Conservation (phyloP, 1,140 invertebrate genomes). For the Coenobita brevimanus region DNA sequence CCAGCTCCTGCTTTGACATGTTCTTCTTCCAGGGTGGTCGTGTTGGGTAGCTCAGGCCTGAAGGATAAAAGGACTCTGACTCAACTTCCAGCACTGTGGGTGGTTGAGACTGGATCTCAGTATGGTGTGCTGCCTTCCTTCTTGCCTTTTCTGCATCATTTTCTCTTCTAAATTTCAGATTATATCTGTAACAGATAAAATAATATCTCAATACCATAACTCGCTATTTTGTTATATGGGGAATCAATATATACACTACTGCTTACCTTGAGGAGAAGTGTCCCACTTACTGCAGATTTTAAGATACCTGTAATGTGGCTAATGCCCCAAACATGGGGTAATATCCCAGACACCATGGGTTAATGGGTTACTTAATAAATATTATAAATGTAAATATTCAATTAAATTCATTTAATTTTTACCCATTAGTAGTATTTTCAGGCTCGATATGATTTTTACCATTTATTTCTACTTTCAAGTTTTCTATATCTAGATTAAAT, state of each 20-base stretch:
- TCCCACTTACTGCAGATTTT: too few species aligned
- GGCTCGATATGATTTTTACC: too few species aligned
- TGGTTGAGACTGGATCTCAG: conserved; percentile 76
- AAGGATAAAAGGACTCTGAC: conserved; percentile 78
- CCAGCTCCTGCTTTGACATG: conserved; percentile 82
- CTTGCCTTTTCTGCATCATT: conserved; percentile 78
- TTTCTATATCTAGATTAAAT: too few species aligned
- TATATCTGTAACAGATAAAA: conserved; percentile 40
- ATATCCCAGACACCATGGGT: too few species aligned
- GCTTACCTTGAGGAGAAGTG: too few species aligned
- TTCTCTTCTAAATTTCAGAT: conserved; percentile 80
- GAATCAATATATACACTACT: not conserved
- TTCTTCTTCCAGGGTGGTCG: conserved; percentile 86
- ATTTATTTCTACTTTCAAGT: too few species aligned
- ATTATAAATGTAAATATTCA: too few species aligned
- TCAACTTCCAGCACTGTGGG: conserved; percentile 81
- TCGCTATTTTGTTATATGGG: not conserved
- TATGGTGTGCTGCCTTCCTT: conserved; percentile 77
- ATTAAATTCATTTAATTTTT: too few species aligned
- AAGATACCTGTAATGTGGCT: not conserved
- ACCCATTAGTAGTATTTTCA: too few species aligned
- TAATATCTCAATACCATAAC: not conserved
- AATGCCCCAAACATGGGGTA: too few species aligned
- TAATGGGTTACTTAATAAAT: too few species aligned
- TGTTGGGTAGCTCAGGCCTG: conserved; percentile 85